Conservation (phyloP, 2,888 invertebrate genomes). For the Pseudococcus viburni region DNA sequence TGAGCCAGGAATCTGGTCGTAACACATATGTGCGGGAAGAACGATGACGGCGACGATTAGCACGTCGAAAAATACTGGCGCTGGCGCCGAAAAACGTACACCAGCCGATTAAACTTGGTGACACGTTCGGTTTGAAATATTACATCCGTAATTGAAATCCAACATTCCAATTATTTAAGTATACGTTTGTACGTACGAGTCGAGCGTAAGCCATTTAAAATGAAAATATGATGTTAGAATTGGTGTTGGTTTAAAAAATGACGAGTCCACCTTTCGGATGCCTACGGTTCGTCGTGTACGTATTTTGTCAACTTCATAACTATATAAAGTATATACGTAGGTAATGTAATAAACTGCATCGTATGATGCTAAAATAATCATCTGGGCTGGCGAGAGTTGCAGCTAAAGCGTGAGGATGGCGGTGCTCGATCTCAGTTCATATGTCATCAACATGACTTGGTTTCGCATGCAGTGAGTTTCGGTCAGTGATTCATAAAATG, state of each 20-base stretch:
- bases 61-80: slow-evolving; percentile 47
- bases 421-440: background rate
- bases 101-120: background rate
- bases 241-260: slow-evolving; percentile 60
- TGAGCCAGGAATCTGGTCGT: background rate
- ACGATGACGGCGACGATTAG: slow-evolving; percentile 12
- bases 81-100: slow-evolving; percentile 62
- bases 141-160: slow-evolving; percentile 66
- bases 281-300: slow-evolving; percentile 29
- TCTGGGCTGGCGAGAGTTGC: background rate
- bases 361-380: slow-evolving; percentile 62
- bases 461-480: background rate
- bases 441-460: slow-evolving; percentile 59
- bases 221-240: slow-evolving; percentile 61
- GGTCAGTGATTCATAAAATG: slow-evolving; percentile 49
- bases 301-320: slow-evolving; percentile 56
- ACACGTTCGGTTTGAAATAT: slow-evolving; percentile 62
- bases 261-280: slow-evolving; percentile 33
- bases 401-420: background rate
- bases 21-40: background rate
- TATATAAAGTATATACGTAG: too few relatives aligned
- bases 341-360: slow-evolving; percentile 61
- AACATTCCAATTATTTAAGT: slow-evolving; percentile 65
- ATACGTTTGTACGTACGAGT: background rate
- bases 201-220: slow-evolving; percentile 50